Percentiles rank a stretch among this genome's conserved stretches.
phyloP scores from a whole-genome alignment of 37 sponge, comb jelly and placozoan genomes.

The Crambe crambe region DNA sequence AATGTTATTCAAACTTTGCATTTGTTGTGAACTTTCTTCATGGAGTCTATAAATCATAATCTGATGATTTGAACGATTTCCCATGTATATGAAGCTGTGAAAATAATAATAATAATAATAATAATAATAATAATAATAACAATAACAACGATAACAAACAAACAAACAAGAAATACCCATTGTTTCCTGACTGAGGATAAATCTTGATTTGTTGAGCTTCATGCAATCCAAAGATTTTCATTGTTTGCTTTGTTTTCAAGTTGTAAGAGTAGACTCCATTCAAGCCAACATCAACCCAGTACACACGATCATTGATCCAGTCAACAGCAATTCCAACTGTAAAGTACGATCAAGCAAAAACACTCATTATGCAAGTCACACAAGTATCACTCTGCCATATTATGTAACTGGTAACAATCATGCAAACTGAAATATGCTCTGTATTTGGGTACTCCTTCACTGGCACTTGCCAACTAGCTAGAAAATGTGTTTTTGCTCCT shows the following conservation, averaged over 20 bases:
- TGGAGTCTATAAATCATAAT: no score
- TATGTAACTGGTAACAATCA: no score
- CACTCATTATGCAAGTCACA: neutral
- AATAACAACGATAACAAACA: neutral
- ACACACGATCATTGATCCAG: slow-evolving; percentile 55
- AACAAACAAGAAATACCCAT: slow-evolving; percentile 19
- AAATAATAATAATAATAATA: no score
- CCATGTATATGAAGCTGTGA: no score
- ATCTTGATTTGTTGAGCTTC: neutral
- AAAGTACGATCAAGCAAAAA: neutral
- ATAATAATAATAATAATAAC: no score
- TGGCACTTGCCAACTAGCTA: no score
- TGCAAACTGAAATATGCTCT: no score
- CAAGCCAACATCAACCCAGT: slow-evolving; percentile 25
- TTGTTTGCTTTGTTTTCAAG: neutral
- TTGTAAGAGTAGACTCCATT: slow-evolving; percentile 14
- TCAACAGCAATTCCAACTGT: slow-evolving; percentile 46
- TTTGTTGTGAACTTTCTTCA: no score
- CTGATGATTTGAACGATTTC: no score
- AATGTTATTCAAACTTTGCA: no score
- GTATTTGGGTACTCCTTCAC: no score
- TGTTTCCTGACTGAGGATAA: slow-evolving; percentile 13
- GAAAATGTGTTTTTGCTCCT: no score
- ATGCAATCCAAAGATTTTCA: neutral
- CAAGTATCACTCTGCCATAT: neutral